Conservation (phyloP, 2,113 vertebrate species). For the Chamaetylas fuelleborni region DNA sequence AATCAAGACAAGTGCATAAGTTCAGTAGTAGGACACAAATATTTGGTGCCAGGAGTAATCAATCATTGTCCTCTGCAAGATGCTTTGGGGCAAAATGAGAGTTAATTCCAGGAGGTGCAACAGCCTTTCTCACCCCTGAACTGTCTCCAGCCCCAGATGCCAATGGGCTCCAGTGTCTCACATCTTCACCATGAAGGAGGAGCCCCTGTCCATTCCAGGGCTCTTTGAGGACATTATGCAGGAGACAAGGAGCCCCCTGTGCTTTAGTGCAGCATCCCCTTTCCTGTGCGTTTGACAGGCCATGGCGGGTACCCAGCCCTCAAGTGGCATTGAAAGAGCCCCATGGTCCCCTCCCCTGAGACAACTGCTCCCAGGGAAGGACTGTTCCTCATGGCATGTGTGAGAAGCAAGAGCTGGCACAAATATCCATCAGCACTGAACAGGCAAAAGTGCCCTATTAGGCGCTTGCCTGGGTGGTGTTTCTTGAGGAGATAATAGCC, state of each 20-base stretch:
- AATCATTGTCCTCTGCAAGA: background rate
- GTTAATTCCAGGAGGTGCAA: background rate
- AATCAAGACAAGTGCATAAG: background rate
- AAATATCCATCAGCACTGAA: background rate
- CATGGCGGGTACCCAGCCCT: background rate
- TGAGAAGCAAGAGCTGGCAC: background rate
- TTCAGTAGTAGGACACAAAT: constrained; percentile 19
- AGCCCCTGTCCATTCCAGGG: background rate
- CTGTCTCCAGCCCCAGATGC: background rate
- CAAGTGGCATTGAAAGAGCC: background rate
- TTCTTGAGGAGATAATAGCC: constrained; percentile 8
- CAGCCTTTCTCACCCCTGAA: background rate
- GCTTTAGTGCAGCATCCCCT: background rate
- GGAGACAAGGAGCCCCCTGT: background rate
- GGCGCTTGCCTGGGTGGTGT: background rate
- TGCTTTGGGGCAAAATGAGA: background rate
- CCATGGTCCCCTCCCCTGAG: background rate
- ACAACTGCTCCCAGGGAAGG: background rate
- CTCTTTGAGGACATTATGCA: background rate
- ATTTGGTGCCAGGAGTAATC: background rate
- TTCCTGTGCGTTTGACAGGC: background rate
- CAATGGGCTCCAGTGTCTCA: background rate
- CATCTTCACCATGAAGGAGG: background rate
- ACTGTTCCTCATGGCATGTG: background rate
- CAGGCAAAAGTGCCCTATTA: background rate